Base-by-base conservation (phyloP, 2,113 vertebrate genomes). In the Lontra canadensis region DNA sequence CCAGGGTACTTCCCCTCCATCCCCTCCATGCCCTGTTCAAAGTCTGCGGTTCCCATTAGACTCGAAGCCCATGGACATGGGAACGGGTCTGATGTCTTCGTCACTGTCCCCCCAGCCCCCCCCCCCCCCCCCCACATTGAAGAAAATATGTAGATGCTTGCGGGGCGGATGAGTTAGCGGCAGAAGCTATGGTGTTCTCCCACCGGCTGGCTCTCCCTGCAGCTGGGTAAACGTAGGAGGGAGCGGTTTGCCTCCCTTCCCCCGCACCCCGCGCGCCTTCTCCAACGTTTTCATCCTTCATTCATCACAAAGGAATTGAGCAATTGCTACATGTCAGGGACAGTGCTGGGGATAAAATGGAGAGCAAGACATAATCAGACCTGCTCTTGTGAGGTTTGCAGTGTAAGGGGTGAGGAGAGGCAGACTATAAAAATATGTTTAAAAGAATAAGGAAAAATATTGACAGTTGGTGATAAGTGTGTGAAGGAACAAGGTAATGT, bases 121-220 rank as follows among this genome's bases (percentile, higher is more conserved):
- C 42, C 14, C 6, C 11, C 0, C 36, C 26, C 49, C 14, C 4
- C 4, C 29, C 14, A 14, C 0, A 1, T 3, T 3, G 39, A 7
- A 36, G 83, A 20, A 2, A 7, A 14, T 34, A 5, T 42, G 82
- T 44, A 25, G 36, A 7, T 13, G 7, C 49, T 34, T 76, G 74
- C 1, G n/a, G 4, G 34, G 49, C 2, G 14, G 39, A 5, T 3
- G 10, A 34, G 71, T 78, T 4, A 4, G 39, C 11, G 47, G 57
- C 20, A 47, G 47, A 25, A 17, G 18, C 3, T 1, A 1, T 13
- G 31, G 25, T 1, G 3, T 10, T 29, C 71, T 42, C 18, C 3
- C 39, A 4, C 0, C 0, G 1, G 39, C 6, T 0, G 1, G 39
- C 8, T 0, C 12, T 20, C 47, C 39, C 23, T 0, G 10, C 78